Evolutionary conservation across 2,113 vertebrate species (phyloP).

Genomic region (Neofelis nebulosa): DNA sequence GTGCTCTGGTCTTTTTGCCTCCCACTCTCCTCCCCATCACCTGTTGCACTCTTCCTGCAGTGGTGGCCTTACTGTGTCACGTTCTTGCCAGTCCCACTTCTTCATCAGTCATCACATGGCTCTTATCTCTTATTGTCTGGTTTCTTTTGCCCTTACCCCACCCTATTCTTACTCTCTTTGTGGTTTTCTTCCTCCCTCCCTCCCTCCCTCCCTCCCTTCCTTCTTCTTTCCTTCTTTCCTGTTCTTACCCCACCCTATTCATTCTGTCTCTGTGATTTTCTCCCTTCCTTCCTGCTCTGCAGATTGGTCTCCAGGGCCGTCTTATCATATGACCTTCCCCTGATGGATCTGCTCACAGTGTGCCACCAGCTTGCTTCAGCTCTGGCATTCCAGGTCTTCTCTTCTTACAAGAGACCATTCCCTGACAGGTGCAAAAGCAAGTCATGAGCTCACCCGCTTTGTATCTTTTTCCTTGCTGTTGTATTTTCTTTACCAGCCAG

Average conservation of each 20-base stretch:
- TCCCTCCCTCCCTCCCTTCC: neutral
- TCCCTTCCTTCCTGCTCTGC: neutral
- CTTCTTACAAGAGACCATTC: neutral
- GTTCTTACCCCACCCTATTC: fast-evolving
- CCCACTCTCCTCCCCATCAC: neutral
- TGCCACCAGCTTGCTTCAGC: neutral
- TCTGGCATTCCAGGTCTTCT: neutral
- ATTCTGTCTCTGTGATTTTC: neutral
- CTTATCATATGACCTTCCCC: neutral
- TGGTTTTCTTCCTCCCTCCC: neutral
- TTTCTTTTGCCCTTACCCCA: neutral
- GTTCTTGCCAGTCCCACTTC: neutral
- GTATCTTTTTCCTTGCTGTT: neutral
- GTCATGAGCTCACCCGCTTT: neutral
- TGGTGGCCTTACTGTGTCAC: neutral
- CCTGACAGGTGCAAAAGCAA: neutral
- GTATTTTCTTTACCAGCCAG: neutral
- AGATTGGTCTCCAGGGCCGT: neutral
- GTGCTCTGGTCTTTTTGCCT: neutral
- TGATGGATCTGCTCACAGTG: neutral
- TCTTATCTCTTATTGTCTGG: neutral
- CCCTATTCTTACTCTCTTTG: neutral
- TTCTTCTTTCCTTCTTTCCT: neutral
- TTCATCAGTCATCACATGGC: neutral
- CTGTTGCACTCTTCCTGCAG: neutral